phyloP scores from a whole-genome alignment of 1,140 invertebrate genomes.

The Cydia pomonella region DNA sequence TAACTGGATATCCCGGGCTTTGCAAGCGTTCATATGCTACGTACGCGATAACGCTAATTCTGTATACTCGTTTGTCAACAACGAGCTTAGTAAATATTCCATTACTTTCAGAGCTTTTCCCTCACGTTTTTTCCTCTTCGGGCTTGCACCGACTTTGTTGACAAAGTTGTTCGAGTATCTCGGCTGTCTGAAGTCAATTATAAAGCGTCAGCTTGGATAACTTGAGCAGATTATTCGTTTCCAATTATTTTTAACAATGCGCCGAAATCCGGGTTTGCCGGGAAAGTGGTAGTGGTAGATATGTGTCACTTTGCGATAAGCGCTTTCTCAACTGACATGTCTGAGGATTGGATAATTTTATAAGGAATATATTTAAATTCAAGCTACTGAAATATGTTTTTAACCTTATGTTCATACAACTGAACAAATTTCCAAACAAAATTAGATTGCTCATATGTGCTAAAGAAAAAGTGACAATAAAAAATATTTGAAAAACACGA shows the following conservation, averaged over 20 bases:
- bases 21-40: too few species aligned
- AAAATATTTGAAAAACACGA: too few species aligned
- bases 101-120: not conserved
- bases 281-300: conserved; percentile 20
- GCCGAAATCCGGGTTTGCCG: not conserved
- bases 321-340: conserved; percentile 7
- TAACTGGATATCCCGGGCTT: too few species aligned
- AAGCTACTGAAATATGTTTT: not conserved
- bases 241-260: conserved; percentile 24
- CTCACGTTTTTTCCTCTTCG: conserved; percentile 13
- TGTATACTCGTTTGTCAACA: too few species aligned
- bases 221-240: conserved; percentile 13
- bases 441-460: too few species aligned
- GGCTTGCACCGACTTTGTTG: conserved; percentile 26
- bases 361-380: not conserved
- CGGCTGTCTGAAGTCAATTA: not conserved
- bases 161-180: conserved; percentile 25
- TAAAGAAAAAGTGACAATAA: too few species aligned
- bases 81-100: too few species aligned
- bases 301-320: conserved; percentile 16
- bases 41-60: too few species aligned
- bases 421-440: too few species aligned
- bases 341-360: not conserved
- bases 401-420: too few species aligned
- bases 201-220: conserved; percentile 22